Evolutionary conservation across 2,797 vertebrate species (phyloP).

Genomic region (Neostethus bicornis): DNA sequence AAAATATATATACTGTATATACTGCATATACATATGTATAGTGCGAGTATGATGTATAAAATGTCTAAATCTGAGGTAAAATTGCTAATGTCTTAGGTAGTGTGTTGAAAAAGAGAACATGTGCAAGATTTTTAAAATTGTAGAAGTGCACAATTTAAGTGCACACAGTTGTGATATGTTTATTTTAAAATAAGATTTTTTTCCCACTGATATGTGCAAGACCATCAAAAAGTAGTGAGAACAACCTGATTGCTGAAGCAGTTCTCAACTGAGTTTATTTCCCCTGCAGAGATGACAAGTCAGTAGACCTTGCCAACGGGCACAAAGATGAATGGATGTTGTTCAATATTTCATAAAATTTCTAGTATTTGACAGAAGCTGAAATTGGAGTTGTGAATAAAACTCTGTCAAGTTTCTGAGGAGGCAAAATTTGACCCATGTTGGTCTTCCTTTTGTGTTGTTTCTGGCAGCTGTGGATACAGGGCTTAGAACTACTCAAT

Average conservation of each 20-base stretch:
- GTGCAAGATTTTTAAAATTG: too few relatives aligned
- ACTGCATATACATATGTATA: too few relatives aligned
- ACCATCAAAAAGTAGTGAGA: background rate
- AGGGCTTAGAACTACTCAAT: too few relatives aligned
- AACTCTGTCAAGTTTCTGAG: background rate
- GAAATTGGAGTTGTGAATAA: background rate
- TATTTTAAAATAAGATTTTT: background rate
- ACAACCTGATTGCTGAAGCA: background rate
- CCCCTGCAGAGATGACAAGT: background rate
- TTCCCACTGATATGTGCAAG: background rate
- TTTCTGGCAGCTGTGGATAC: background rate
- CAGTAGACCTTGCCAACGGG: background rate
- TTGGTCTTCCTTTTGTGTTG: background rate
- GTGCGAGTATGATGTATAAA: too few relatives aligned
- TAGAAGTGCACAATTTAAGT: too few relatives aligned
- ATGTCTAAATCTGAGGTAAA: background rate
- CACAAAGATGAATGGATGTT: slow-evolving; percentile 7
- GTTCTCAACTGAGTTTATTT: background rate
- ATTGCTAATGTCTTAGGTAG: background rate
- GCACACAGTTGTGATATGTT: background rate
- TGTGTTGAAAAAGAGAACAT: too few relatives aligned
- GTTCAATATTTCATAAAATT: background rate
- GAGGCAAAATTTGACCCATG: background rate
- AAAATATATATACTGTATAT: background rate
- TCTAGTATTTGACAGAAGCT: background rate